These are phyloP conservation scores for Taeniopygia guttata DNA, from an alignment of 2,797 vertebrate species.

Conservation along the genomic window DNA sequence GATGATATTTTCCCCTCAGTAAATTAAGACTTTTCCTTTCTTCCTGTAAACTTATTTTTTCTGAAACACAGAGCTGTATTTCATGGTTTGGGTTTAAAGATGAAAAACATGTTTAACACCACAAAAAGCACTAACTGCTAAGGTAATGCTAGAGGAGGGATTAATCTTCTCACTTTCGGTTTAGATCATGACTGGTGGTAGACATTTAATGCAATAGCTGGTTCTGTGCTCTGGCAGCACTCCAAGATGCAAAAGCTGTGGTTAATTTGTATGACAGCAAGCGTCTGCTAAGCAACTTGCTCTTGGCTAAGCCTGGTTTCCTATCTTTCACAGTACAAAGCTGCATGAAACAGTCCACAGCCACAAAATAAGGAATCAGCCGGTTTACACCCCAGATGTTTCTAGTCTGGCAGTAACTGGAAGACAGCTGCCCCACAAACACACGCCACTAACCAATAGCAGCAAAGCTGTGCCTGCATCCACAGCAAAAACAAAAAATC, in stretches of 20 bases:
- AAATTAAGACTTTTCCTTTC: neutral
- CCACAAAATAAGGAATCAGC: neutral
- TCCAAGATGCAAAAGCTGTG: constrained; percentile 39
- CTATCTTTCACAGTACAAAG: constrained; percentile 4
- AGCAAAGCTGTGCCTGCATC: neutral
- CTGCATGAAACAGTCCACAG: neutral
- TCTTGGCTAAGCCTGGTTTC: constrained; percentile 36
- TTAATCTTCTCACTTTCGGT: constrained; percentile 20
- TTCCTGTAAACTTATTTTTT: neutral
- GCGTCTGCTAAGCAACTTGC: constrained; percentile 34
- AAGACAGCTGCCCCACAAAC: neutral
- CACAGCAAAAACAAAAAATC: neutral
- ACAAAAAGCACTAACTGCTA: neutral
- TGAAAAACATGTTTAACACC: neutral
- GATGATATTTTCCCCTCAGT: neutral
- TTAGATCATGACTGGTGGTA: constrained; percentile 27
- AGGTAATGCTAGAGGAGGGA: neutral
- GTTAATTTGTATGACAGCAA: constrained; percentile 60
- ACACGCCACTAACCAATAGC: neutral
- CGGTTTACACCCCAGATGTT: neutral
- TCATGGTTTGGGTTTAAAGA: neutral
- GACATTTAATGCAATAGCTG: constrained; percentile 31
- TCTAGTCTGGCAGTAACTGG: neutral
- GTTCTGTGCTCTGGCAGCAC: constrained; percentile 28
- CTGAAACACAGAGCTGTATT: neutral